These are phyloP conservation scores for Atlantisia rogersi DNA, from an alignment of 2,113 vertebrate species.

Conservation along the genomic window DNA sequence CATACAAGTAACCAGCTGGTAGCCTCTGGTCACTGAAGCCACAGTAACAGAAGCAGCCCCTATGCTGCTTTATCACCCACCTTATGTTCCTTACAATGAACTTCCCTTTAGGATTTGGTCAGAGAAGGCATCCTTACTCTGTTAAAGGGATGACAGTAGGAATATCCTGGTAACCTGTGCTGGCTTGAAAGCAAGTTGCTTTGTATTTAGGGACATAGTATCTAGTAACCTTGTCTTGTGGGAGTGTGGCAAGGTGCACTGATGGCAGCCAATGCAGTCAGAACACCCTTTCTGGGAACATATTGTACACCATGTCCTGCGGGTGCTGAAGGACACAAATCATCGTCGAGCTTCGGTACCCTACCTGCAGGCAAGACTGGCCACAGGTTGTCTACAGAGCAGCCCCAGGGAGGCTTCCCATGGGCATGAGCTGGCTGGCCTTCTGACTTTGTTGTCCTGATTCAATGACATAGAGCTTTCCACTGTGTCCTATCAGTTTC, in stretches of 20 bases:
- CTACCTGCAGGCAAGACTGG: not conserved
- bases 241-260: not conserved
- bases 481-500: not conserved
- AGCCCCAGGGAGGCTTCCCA: not conserved
- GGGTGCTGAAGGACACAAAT: not conserved
- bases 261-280: not conserved
- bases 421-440: not conserved
- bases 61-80: not conserved
- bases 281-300: not conserved
- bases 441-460: not conserved
- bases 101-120: not conserved
- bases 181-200: not conserved
- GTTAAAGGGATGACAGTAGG: not conserved
- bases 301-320: accelerated
- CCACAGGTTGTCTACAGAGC: not conserved
- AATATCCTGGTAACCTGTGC: not conserved
- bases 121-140: not conserved
- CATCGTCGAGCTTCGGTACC: too few species aligned
- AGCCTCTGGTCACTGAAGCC: not conserved
- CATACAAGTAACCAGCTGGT: not conserved
- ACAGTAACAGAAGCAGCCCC: not conserved
- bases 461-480: not conserved
- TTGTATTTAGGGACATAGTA: not conserved
- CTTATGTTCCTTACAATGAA: not conserved
- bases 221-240: accelerated